A percentile compares a stretch with the other conserved stretches of the same genome.
These are phyloP conservation scores for Rhamnusium bicolor DNA, from an alignment of 2,888 invertebrate genomes.

Conservation along the genomic window DNA sequence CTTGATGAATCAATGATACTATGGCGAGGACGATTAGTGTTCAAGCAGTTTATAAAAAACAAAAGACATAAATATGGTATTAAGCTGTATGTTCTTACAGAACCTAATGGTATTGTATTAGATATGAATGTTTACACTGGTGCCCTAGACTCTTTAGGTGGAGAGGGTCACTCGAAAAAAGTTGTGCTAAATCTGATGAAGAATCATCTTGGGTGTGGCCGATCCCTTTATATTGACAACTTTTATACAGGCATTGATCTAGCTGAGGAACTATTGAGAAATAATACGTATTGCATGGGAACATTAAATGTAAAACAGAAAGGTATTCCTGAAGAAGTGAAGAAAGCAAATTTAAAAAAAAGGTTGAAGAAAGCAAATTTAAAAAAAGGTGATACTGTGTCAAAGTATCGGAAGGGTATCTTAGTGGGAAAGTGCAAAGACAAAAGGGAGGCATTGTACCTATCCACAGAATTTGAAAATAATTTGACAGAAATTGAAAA, in stretches of 20 bases:
- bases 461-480: conserved; percentile 53
- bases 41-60: conserved; percentile 62
- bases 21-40: conserved; percentile 59
- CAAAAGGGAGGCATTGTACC: conserved; percentile 56
- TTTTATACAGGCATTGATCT: neutral
- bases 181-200: neutral
- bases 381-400: conserved; percentile 44
- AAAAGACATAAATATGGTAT: conserved; percentile 65
- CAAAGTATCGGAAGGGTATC: conserved; percentile 48
- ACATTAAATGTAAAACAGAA: neutral
- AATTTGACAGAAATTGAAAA: conserved; percentile 14
- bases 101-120: conserved; percentile 59
- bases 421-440: conserved; percentile 60
- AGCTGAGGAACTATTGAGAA: neutral
- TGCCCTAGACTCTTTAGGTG: no score
- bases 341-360: no score
- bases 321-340: neutral
- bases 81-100: conserved; percentile 61
- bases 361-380: no score
- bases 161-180: neutral
- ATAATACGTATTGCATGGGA: neutral
- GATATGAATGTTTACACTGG: neutral
- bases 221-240: neutral
- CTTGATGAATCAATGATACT: conserved; percentile 53
- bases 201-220: neutral